phyloP scores from a whole-genome alignment of 2,888 invertebrate genomes.

The Lepidochrysops patricia region DNA sequence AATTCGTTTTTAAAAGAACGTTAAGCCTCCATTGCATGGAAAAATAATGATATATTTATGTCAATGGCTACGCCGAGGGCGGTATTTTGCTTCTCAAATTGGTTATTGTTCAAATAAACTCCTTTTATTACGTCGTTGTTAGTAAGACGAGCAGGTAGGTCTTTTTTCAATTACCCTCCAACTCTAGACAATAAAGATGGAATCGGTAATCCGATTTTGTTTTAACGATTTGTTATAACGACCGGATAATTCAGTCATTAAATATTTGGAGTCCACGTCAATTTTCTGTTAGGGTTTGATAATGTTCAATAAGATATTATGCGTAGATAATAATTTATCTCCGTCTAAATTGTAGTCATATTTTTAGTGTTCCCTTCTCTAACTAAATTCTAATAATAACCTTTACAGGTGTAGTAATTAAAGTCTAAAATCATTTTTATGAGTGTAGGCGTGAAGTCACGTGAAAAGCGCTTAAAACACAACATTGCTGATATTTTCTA shows the following conservation, averaged over 20 bases:
- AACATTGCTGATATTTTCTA: neutral
- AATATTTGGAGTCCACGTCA: neutral
- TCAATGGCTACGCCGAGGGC: slow-evolving; percentile 59
- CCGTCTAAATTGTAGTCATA: too few relatives aligned
- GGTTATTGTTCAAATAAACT: slow-evolving; percentile 69
- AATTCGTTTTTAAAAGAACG: slow-evolving; percentile 47
- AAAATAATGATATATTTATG: slow-evolving; percentile 73
- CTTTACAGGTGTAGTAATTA: too few relatives aligned
- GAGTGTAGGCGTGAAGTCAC: neutral
- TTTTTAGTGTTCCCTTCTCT: too few relatives aligned
- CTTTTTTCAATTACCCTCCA: slow-evolving; percentile 50
- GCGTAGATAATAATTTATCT: too few relatives aligned
- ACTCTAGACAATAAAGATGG: slow-evolving; percentile 49
- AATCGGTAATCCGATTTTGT: slow-evolving; percentile 45
- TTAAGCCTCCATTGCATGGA: slow-evolving; percentile 38
- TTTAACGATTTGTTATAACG: slow-evolving; percentile 4
- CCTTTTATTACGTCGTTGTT: slow-evolving; percentile 68
- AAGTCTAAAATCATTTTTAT: neutral
- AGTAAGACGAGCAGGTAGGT: slow-evolving; percentile 58
- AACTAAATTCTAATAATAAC: too few relatives aligned
- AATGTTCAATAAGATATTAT: neutral
- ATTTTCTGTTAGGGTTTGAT: too few relatives aligned
- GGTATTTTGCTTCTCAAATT: slow-evolving; percentile 64
- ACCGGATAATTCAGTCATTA: neutral
- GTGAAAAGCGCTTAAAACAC: neutral